Evolutionary conservation across 2,113 vertebrate genomes (phyloP), one percentile per base, ranked within the genome.

Genomic region (Podarcis muralis): DNA sequence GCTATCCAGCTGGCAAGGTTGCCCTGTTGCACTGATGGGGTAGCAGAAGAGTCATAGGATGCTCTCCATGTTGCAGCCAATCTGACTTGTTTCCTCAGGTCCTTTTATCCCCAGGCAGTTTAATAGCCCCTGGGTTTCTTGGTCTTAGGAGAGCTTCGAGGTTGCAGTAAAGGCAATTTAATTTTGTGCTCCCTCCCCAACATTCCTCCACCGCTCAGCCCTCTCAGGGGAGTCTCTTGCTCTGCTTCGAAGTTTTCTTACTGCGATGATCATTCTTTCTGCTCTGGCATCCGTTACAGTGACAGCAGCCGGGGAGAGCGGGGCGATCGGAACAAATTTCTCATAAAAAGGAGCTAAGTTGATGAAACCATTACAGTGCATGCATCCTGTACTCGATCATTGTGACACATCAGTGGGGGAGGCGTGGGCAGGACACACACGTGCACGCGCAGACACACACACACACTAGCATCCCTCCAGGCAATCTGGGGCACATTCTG

Each of bases 281-380:
- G 81, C 65, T 86, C 86, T 94, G 90, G 90, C 88, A 95, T 97
- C 96, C 91, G 92, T 92, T 93, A 81, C 92, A 92, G 91, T 97
- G 96, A 96, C 96, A 96, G 94, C 93, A 92, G 87, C 83, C 6
- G 0, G 85, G 80, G 92, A 95, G 68, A 94, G 93, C 82, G 91
- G 91, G 90, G 87, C 82, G 37, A 91, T 92, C 86, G 91, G 95
- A 96, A 96, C 96, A 97, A 96, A 95, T 96, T 95, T 94, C 94
- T 94, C 93, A 93, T 93, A 91, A 93, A 93, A 95, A 95, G 93
- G 88, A 85, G 94, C 90, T 72, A 92, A 95, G 95, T 92, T 97
- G 97, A 97, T 97, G 95, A 97, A 97, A 96, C 96, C 96, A 97
- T 97, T 97, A 96, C 65, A 9, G 91, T 83, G 93, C 72, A 87